These are phyloP conservation scores for Gymnobelideus leadbeateri DNA, from an alignment of 2,113 vertebrate genomes.

Conservation along the genomic window DNA sequence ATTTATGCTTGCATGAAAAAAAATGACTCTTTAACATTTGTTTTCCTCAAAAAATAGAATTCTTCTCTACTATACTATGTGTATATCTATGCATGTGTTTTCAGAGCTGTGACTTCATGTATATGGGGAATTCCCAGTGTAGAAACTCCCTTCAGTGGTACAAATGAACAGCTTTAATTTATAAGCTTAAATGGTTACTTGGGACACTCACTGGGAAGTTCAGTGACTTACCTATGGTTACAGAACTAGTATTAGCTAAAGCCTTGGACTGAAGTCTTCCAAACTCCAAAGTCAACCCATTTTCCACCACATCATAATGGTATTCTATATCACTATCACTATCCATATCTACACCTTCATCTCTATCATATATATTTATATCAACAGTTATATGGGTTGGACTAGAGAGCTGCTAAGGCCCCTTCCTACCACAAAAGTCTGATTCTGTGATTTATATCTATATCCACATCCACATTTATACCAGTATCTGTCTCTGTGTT, in stretches of 20 bases:
- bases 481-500: neutral
- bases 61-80: neutral
- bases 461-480: neutral
- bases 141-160: neutral
- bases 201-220: neutral
- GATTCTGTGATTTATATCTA: neutral
- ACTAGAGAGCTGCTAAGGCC: neutral
- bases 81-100: neutral
- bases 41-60: neutral
- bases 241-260: neutral
- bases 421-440: neutral
- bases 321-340: neutral
- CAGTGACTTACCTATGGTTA: neutral
- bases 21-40: too few species aligned
- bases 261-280: neutral
- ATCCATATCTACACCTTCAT: neutral
- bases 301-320: neutral
- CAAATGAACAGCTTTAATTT: neutral
- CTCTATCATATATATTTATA: neutral
- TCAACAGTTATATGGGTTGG: neutral
- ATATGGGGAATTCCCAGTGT: neutral
- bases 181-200: neutral
- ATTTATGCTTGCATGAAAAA: too few species aligned
- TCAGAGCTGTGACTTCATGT: neutral
- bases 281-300: neutral